Percentiles rank a stretch among this genome's conserved stretches.
Evolutionary conservation across 2,888 invertebrate species (phyloP).

Genomic region (Clostera curtula): DNA sequence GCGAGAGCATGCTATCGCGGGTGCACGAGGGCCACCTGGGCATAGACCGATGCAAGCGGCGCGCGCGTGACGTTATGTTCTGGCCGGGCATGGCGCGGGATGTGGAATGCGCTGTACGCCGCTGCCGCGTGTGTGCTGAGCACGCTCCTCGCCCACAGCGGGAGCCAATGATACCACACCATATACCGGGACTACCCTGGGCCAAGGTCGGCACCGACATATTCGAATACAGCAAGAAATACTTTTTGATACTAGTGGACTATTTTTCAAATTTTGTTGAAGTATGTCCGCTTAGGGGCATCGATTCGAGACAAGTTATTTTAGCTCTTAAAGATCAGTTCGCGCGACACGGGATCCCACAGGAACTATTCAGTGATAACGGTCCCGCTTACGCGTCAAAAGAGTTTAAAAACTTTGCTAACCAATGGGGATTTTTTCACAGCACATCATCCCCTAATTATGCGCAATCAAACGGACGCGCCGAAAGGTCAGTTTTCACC

Average conservation of each 20-base stretch:
- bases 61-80: conserved; percentile 5
- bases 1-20: conserved; percentile 1
- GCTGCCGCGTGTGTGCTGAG: conserved; percentile 3
- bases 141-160: not conserved
- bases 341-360: conserved; percentile 5
- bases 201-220: conserved; percentile 12
- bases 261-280: conserved; percentile 6
- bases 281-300: conserved; percentile 1
- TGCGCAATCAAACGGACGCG: conserved; percentile 14
- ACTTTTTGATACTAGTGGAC: conserved; percentile 9
- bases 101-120: conserved; percentile 1
- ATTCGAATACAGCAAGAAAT: conserved; percentile 10
- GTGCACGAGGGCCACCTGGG: conserved; percentile 4
- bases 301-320: conserved; percentile 1
- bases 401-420: conserved; percentile 10
- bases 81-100: conserved; percentile 6
- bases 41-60: conserved; percentile 4
- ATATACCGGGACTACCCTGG: conserved; percentile 12
- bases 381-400: conserved; percentile 2
- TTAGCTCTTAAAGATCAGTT: conserved; percentile 4
- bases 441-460: conserved; percentile 1
- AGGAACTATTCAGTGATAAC: conserved; percentile 4
- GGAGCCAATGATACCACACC: conserved; percentile 13
- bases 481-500: conserved; percentile 15
- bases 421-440: conserved; percentile 11